Conservation (phyloP, 2,113 vertebrate genomes). For the Onychostruthus taczanowskii region DNA sequence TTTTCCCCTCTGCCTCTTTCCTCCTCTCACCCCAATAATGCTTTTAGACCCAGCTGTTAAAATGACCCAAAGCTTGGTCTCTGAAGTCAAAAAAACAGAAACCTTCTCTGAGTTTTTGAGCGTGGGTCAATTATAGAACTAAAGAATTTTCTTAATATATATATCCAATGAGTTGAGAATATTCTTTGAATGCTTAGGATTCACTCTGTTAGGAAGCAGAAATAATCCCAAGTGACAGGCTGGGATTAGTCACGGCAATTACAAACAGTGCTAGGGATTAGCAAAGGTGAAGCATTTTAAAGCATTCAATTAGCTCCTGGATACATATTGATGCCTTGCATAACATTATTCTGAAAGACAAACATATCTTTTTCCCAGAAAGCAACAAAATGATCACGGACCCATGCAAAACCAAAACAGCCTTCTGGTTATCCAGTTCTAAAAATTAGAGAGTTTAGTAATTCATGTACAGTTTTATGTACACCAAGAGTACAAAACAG, state of each 20-base stretch:
- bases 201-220: neutral
- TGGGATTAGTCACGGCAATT: constrained; percentile 24
- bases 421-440: neutral
- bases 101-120: neutral
- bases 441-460: neutral
- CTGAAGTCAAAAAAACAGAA: neutral
- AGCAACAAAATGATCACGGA: neutral
- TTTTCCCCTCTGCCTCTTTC: neutral
- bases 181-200: neutral
- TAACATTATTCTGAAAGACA: neutral
- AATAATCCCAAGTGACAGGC: constrained; percentile 15
- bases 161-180: neutral
- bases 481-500: neutral
- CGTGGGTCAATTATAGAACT: neutral
- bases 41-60: neutral
- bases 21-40: neutral
- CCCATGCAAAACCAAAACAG: neutral
- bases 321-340: neutral
- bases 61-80: neutral
- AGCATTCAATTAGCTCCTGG: neutral
- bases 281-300: constrained; percentile 7
- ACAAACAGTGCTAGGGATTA: neutral
- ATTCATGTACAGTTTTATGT: neutral
- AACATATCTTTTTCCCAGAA: neutral
- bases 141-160: neutral